phyloP scores from a whole-genome alignment of 2,113 vertebrate species.

The Dipodomys merriami region DNA sequence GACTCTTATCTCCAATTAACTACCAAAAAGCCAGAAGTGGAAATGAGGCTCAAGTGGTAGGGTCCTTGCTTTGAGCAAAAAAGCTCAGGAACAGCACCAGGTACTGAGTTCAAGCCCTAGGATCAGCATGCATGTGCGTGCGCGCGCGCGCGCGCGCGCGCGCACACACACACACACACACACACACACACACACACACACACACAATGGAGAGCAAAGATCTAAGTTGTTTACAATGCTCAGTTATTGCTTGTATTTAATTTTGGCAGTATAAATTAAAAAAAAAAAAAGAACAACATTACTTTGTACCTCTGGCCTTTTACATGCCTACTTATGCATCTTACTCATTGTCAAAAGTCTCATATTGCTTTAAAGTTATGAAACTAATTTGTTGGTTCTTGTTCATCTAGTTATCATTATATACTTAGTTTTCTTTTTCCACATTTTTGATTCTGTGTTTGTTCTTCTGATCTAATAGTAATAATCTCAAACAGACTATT shows the following conservation, averaged over 20 bases:
- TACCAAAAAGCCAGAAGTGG: too few species aligned
- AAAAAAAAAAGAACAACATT: background rate
- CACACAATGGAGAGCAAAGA: too few species aligned
- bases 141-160: too few species aligned
- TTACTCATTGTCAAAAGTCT: background rate
- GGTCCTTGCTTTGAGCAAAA: too few species aligned
- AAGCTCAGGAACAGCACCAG: too few species aligned
- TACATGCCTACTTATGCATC: background rate
- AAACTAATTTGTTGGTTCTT: background rate
- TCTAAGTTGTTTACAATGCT: background rate
- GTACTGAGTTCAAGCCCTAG: too few species aligned
- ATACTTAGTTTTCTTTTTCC: background rate
- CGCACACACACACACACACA: too few species aligned
- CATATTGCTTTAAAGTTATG: background rate
- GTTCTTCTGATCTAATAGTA: background rate
- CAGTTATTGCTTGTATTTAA: background rate
- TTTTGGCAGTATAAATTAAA: background rate
- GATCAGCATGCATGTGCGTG: too few species aligned
- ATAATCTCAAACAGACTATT: background rate
- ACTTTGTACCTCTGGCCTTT: background rate
- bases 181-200: too few species aligned
- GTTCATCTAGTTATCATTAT: background rate
- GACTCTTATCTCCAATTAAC: too few species aligned
- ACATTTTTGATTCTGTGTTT: slow-evolving; percentile 21
- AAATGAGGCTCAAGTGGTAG: too few species aligned